Evolutionary conservation across 2,113 vertebrate species (phyloP), one percentile per base, ranked within the genome.

Genomic region (Poeciliopsis prolifica): DNA sequence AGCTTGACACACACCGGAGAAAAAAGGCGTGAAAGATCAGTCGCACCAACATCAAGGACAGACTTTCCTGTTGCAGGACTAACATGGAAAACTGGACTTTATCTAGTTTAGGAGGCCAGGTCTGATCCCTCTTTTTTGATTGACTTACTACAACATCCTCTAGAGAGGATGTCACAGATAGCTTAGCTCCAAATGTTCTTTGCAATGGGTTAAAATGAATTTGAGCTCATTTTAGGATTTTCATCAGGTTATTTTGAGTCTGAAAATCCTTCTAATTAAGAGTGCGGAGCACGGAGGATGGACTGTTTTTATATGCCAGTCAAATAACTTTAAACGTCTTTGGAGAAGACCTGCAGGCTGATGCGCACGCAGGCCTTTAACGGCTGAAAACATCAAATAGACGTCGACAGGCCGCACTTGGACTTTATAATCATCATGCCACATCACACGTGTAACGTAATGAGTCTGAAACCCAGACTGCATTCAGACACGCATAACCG

Each of bases 391-490:
- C 9, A 11, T 85, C 3, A 77, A 64, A 82, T 79, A 9, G 26
- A 72, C 76, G 63, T 3, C 40, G 86, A 79, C 84, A 58, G 62
- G 54, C 51, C 17, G 14, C 79, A 60, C 61, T 78, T 77, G 65
- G 68, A 70, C 79, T 83, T 71, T 30, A 69, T 80, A 82, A 89
- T 83, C 79, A 78, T 68, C 3, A 2, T 75, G 79, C 86, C 87
- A 86, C 77, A 44, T 82, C 14, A 51, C 71, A 64, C 64, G 67
- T 83, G 82, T 64, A 54, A 33, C 65, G 60, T 82, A 81, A 84
- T 87, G 89, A 85, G 61, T 74, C 72, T 67, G 74, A 75, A 5
- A 19, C 44, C 44, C 33, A 74, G 67, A 51, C 68, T 19, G 63
- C 65, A 24, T 70, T 88, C 81, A 71, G 74, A 88, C 37, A 70